A percentile compares a stretch with the other conserved stretches of the same genome.
Evolutionary conservation across 2,888 invertebrate species (phyloP).

Genomic region (Tuta absoluta): DNA sequence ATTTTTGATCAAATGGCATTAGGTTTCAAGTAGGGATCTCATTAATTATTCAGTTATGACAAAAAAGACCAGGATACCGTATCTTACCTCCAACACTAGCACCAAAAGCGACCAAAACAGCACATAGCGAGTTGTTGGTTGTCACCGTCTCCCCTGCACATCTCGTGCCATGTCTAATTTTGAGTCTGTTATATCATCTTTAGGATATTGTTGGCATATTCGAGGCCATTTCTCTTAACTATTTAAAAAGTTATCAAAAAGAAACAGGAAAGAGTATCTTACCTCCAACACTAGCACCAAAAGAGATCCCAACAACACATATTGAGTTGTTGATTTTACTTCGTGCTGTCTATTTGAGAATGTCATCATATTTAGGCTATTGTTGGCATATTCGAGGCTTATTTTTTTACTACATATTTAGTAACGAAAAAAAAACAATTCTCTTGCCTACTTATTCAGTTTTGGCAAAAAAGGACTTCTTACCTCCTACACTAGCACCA

Average conservation of each 20-base stretch:
- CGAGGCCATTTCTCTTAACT: too few species aligned
- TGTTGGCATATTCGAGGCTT: too few species aligned
- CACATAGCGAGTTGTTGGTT: conserved; percentile 97
- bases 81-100: conserved; percentile 93
- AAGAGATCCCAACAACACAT: conserved; percentile 98
- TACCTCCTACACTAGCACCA: conserved; percentile 96
- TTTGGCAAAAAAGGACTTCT: conserved; percentile 35
- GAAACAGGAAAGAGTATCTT: conserved; percentile 36
- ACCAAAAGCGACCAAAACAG: conserved; percentile 97
- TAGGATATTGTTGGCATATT: too few species aligned
- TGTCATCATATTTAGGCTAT: too few species aligned
- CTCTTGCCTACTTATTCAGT: too few species aligned
- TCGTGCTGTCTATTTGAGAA: conserved; percentile 87
- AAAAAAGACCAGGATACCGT: neutral
- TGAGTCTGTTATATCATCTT: too few species aligned
- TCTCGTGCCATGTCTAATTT: conserved; percentile 94
- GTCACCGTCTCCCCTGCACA: conserved; percentile 99
- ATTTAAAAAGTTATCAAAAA: too few species aligned
- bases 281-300: conserved; percentile 96
- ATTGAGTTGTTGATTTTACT: conserved; percentile 97
- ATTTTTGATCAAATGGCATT: too few species aligned
- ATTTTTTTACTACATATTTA: too few species aligned
- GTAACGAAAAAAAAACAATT: neutral
- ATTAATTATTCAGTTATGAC: too few species aligned
- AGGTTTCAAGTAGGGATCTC: too few species aligned